Evolutionary conservation across 2,113 vertebrate genomes (phyloP), one percentile per base, ranked within the genome.

Genomic region (Strix uralensis): DNA sequence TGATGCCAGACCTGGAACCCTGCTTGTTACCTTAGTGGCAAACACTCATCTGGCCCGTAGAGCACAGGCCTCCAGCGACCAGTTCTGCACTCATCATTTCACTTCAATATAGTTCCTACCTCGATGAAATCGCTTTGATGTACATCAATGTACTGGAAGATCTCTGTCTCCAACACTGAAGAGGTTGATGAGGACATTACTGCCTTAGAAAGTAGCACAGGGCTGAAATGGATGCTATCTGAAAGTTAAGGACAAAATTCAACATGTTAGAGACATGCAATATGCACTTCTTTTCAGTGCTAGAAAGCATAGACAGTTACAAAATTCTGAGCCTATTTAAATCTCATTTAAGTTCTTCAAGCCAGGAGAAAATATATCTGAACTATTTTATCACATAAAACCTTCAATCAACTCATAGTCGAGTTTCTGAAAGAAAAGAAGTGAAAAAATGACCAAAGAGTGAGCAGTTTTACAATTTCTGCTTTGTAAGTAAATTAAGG

Each of bases 121-220:
- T 98, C 8, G 8, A 98, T 96, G 21, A 98, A 98, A 22, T 96
- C 95, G 18, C 86, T 90, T 94, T 98, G 96, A 47, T 98, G 98
- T 20, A 30, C 83, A 20, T 98, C 98, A 27, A 98, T 95, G 66
- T 98, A 92, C 51, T 62, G 92, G 95, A 98, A 97, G 71, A 98
- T 65, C 73, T 81, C 51, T 11, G 52, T 67, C 36, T 97, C 59
- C 36, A 66, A 2, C 0, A 10, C 26, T 1, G 90, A 62, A 36
- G 78, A 59, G 25, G 73, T 36, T 1, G 54, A 65, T 5, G 81
- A 94, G 11, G 92, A 93, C 94, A 97, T 95, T 23, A n/a, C 55
- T 29, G 46, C 26, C 4, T 65, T 72, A 7, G 91, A 69, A 49
- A 96, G 80, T 7, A 97, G 57, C 67, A 82, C 90, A 92, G 51